Base-by-base conservation (phyloP, 2,888 invertebrate genomes). In the Stenoptilia bipunctidactyla region DNA sequence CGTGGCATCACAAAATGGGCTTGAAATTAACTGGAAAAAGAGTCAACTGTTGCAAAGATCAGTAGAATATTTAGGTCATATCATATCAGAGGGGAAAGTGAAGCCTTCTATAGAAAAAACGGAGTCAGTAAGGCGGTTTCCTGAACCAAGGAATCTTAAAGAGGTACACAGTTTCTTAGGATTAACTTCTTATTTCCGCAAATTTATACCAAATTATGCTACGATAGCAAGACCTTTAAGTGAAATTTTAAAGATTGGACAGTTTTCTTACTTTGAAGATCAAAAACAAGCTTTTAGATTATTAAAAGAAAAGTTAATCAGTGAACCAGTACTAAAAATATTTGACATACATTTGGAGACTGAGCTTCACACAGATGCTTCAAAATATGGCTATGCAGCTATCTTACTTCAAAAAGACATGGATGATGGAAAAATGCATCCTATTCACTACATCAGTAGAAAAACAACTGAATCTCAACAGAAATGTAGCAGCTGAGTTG, bases 301-400 rank as follows among this genome's bases (percentile, higher is more conserved):
- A 36, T 33, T 58, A 3, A 54, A 53, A 13, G 10, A 37, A 10
- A 42, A 38, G n/a, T 27, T 54, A 8, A 37, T 40, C 10, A 34
- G 42, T 1, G 40, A 36, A 13, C 53, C 52, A 6, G 44, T 56
- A 1, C 27, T 50, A 15, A 38, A 38, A n/a, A 43, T 51, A 15
- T 49, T 42, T 34, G 39, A 50, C 15, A 44, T 47, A 4, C 10
- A 36, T 1, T 27, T 47, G 6, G 38, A 41, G 1, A 57, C 52
- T 4, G 52, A 55, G 37, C 2, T 46, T 55, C 35, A 55, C 53
- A 3, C 20, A 20, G 53, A 55, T 14, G 50, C 51, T 2, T 43
- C 45, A 10, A 15, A 37, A 9, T 37, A 48, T 9, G 51, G 48
- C 1, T 50, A 47, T 27, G 48, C 46, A 8, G 48, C 50, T 8